phyloP scores from a whole-genome alignment of 2,888 invertebrate species.

The Cerastis rubricosa region DNA sequence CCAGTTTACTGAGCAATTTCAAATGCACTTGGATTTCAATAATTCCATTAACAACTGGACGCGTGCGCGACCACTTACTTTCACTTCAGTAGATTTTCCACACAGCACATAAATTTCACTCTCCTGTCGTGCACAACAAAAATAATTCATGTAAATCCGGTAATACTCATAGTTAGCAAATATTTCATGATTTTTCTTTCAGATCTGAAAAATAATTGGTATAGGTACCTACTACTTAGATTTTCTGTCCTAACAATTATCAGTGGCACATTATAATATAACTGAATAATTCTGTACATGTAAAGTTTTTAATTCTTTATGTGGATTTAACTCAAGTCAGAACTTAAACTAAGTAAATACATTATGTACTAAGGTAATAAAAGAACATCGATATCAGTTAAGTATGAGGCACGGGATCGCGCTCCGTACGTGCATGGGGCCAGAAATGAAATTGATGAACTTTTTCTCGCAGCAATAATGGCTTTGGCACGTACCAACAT shows the following conservation, averaged over 20 bases:
- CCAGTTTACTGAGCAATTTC: conserved; percentile 72
- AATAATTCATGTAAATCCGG: conserved; percentile 10
- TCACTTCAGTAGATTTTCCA: conserved; percentile 80
- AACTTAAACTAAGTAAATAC: conserved; percentile 22
- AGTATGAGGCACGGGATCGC: conserved; percentile 59
- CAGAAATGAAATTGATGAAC: conserved; percentile 91
- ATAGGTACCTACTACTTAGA: background rate
- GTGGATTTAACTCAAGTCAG: background rate
- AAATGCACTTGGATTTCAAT: conserved; percentile 82
- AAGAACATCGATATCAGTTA: conserved; percentile 58
- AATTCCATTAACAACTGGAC: conserved; percentile 78
- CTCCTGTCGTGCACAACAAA: conserved; percentile 37
- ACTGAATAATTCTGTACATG: background rate
- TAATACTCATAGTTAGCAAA: conserved; percentile 12
- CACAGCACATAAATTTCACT: conserved; percentile 60
- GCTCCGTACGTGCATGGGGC: conserved; percentile 72
- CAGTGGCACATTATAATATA: background rate
- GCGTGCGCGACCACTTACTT: conserved; percentile 80
- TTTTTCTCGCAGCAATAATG: conserved; percentile 91
- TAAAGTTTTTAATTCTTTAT: background rate
- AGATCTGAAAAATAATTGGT: background rate
- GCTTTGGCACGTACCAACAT: conserved; percentile 91
- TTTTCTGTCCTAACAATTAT: background rate
- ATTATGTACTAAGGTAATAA: conserved; percentile 38
- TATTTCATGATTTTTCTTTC: background rate